Base-by-base conservation (phyloP, 2,888 invertebrate genomes). In the Ormyrus thymus region DNA sequence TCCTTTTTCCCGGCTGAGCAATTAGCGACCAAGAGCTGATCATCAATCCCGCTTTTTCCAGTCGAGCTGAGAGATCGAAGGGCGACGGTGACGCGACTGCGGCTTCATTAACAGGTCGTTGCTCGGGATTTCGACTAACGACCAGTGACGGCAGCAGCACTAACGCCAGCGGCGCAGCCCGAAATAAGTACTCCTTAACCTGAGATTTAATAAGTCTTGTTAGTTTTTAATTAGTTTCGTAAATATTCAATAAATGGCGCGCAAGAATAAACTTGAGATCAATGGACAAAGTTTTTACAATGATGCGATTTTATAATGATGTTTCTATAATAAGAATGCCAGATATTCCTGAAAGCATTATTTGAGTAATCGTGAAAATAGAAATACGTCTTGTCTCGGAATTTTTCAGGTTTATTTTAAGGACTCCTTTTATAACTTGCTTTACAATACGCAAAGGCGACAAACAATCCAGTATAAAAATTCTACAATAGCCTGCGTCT, bases 111-210 rank as follows among this genome's bases (percentile, higher is more conserved):
- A 73, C 68, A 72, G 74, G 46, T 66, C 76, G 80, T 71, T 83
- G 82, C 82, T 83, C 82, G 76, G 83, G 81, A 80, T 79, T 75
- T 13, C 79, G 43, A 65, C 78, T 81, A 81, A 81, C 80, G 76
- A 80, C 80, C 70, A 66, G 62, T 68, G 80, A 61, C 71, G 81
- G 68, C 13, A 81, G 82, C 65, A 77, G 70, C 55, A 82, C 51
- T 70, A 78, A 76, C 70, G 79, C 43, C 78, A 83, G 59, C 56
- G 82, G 72, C 77, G 78, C 43, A 66, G 73, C 75, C 75, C 29
- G 55, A 10, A n/a, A 7, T 29, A 48, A 61, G 75, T 73, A 45
- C 13, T 50, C 65, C 65, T 73, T 65, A 29, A 15, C 56, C 64
- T 73, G 65, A 7, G 13, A 9, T 11, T 50, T 46, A 56, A 74